Percentiles rank a stretch among this genome's conserved stretches.
phyloP scores from a whole-genome alignment of 2,797 vertebrate genomes.

The Rachycentron canadum region DNA sequence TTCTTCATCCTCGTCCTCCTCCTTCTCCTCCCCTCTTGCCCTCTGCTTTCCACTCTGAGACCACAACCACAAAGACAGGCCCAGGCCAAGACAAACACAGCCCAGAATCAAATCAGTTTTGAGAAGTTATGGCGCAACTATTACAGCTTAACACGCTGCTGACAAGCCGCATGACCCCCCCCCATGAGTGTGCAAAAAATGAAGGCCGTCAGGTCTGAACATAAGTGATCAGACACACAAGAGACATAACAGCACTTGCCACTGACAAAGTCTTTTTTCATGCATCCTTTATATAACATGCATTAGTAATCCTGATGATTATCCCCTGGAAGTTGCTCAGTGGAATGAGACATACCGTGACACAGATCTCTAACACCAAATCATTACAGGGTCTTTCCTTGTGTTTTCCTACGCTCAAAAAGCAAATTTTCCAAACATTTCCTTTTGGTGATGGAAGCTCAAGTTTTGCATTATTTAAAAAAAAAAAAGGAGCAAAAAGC shows the following conservation, averaged over 20 bases:
- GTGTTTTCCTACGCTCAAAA: conserved; percentile 27
- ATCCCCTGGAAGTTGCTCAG: conserved; percentile 57
- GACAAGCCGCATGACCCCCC: conserved; percentile 72
- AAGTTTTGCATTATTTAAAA: conserved; percentile 20
- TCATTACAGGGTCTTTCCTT: conserved; percentile 40
- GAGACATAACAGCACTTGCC: conserved; percentile 25
- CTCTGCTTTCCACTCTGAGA: conserved; percentile 65
- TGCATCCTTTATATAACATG: conserved; percentile 51
- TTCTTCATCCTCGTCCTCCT: conserved; percentile 30
- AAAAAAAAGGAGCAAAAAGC: not conserved
- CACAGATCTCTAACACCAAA: conserved; percentile 29
- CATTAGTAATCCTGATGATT: conserved; percentile 51
- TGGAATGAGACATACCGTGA: conserved; percentile 50
- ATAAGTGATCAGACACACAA: conserved; percentile 55
- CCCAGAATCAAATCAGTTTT: conserved; percentile 79
- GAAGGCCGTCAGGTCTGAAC: conserved; percentile 24
- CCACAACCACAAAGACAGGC: conserved; percentile 72
- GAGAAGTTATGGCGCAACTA: conserved; percentile 69
- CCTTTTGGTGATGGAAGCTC: conserved; percentile 22
- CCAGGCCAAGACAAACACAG: conserved; percentile 81
- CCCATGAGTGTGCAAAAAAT: conserved; percentile 49
- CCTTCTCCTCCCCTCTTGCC: conserved; percentile 50
- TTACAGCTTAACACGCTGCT: conserved; percentile 72
- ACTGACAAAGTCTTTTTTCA: conserved; percentile 40
- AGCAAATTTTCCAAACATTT: conserved; percentile 54